Conservation (phyloP, 35 echinoderm and acorn worm genomes). For the Heliocidaris erythrogramma region DNA sequence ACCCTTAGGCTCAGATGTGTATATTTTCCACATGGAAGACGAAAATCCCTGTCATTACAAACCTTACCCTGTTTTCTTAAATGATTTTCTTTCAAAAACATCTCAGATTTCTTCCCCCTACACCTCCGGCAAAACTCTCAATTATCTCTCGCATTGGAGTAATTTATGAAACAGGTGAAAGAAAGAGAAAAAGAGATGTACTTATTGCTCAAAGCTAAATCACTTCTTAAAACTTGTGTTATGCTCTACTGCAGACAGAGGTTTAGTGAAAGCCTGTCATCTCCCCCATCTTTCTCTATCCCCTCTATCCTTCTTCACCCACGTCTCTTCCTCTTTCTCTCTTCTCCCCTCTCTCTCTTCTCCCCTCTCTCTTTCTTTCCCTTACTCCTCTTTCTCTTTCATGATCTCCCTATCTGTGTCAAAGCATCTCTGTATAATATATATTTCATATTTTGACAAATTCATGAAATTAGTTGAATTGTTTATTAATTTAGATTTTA, state of each 20-base stretch:
- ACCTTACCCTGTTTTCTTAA: background rate
- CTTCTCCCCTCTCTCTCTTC: background rate
- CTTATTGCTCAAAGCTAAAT: background rate
- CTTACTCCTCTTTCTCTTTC: background rate
- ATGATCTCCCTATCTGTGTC: too few relatives aligned
- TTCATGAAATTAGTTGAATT: background rate
- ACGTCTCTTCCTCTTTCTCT: too few relatives aligned
- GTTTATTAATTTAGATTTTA: background rate
- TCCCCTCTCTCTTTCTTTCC: too few relatives aligned
- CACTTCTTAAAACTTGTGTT: background rate
- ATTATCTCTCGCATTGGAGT: background rate
- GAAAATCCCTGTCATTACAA: conserved; percentile 17
- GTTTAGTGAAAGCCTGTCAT: background rate
- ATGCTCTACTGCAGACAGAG: background rate
- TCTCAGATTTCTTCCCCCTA: conserved; percentile 2
- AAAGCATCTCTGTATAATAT: too few relatives aligned
- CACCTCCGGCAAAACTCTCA: background rate
- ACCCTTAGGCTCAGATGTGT: background rate
- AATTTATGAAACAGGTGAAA: conserved; percentile 18
- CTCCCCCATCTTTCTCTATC: background rate
- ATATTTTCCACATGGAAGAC: conserved; percentile 1
- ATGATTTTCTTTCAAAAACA: conserved; percentile 19
- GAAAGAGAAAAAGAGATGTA: background rate
- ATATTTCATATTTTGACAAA: background rate
- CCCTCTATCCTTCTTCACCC: background rate